Evolutionary conservation across 2,888 invertebrate genomes (phyloP), one percentile per base, ranked within the genome.

Genomic region (Galeruca laticollis): DNA sequence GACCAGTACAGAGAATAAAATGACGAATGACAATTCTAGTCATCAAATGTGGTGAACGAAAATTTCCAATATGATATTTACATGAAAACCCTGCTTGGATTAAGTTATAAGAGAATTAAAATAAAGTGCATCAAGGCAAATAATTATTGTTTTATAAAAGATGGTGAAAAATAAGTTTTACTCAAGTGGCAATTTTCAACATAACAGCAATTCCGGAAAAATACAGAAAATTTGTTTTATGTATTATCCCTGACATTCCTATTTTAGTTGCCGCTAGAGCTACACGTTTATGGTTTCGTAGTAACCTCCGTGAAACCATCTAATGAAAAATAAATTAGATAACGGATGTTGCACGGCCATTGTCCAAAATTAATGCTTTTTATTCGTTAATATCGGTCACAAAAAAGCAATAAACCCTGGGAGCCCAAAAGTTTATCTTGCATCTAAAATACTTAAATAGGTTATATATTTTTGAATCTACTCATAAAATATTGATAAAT

Each of bases 281-380:
- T 33, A 35, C 35, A 37, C 59, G 59, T 40, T 59, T 37, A 59
- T 59, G 59, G 15, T 59, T 37, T 9, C 11, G 26, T 21, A 52
- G 5, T 2, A 20, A 62, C 47, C 35, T 47, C 5, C 63, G 63
- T 51, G 40, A 63, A 68, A 60, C 66, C 35, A 57, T 54, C 68
- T 73, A 71, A 73, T 73, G 70, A 73, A 73, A 71, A 73, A 71
- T 69, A 69, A 69, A 73, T 73, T 70, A 52, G 20, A 57, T 68
- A 71, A 69, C 73, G 71, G 71, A 71, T 69, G 69, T 69, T 64
- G 64, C 54, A 68, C 49, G 37, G 68, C 68, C 56, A 72, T 72
- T 69, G 69, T 68, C 64, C 72, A 61, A 69, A 69, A 66, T 69
- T 66, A 61, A 62, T 72, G 69, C 57, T 37, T 72, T 40, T 69